Base-by-base conservation (phyloP, 2,113 vertebrate genomes). In the Tetrax tetrax region DNA sequence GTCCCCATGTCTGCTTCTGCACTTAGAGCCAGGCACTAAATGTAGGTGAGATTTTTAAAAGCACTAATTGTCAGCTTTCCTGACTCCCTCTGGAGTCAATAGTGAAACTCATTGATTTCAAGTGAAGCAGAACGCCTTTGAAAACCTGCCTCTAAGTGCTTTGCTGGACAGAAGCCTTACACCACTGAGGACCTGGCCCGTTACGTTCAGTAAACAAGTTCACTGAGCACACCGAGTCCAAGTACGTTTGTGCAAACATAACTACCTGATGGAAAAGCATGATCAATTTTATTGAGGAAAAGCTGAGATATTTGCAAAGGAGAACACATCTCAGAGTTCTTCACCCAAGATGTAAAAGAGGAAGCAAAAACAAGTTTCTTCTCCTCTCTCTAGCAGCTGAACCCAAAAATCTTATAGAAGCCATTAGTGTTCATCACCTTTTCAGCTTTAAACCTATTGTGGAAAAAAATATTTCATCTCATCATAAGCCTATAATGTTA, bases 1-100 rank as follows among this genome's bases (percentile, higher is more conserved):
- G 29, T 89, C 81, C 70, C 65, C 11, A 53, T 3, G 43, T 57
- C 81, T 63, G 59, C 87, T 12, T n/a, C 61, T 2, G 31, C 90
- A 87, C 89, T 96, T 79, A 87, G 57, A 92, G 45, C 9, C 22
- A 92, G 81, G 72, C 90, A 95, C 89, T 95, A 93, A 95, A 89
- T 80, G 83, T 9, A 76, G 91, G 96, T 93, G 96, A 95, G 96
- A 96, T 87, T 95, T 96, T 95, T 94, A 95, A 96, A 96, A 96
- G 92, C 95, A 93, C 61, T 96, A 95, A 95, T 94, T 94, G 87
- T 93, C 83, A 92, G 83, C 74, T 94, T 93, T 90, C 89, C 81
- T 41, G 78, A 94, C 90, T 96, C 95, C 89, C 86, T 57, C 89
- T 92, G 95, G 94, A 95, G 90, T 89, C 94, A 84, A 91, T 89